Percentiles rank a stretch among this genome's conserved stretches.
phyloP scores from a whole-genome alignment of 2,113 vertebrate species.

The Philantomba maxwellii region DNA sequence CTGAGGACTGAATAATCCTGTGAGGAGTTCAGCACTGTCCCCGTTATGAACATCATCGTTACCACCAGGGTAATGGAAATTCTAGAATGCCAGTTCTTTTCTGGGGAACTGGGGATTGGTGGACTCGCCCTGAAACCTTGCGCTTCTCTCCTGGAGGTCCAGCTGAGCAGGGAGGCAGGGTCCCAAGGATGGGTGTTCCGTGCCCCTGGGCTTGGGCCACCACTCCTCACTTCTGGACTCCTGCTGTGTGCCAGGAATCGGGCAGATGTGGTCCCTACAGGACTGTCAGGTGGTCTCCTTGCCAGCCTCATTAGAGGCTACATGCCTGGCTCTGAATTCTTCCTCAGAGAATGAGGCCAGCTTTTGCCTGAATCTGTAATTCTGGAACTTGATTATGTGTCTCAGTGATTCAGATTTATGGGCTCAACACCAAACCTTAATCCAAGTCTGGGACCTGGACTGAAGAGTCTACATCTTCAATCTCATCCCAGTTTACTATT shows the following conservation, averaged over 20 bases:
- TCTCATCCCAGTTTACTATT: neutral
- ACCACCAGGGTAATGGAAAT: neutral
- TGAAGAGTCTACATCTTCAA: neutral
- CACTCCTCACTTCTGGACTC: neutral
- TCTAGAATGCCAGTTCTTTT: neutral
- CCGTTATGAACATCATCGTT: accelerated
- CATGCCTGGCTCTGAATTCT: neutral
- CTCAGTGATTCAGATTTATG: neutral
- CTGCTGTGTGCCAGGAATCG: neutral
- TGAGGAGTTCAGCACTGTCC: neutral
- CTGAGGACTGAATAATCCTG: too few species aligned
- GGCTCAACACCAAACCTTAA: neutral
- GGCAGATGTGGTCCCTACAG: neutral
- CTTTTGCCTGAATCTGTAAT: neutral
- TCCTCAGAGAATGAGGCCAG: neutral
- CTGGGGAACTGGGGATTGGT: neutral
- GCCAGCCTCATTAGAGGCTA: neutral
- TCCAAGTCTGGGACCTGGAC: neutral
- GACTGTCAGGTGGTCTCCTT: neutral
- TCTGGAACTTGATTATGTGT: neutral
- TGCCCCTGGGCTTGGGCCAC: accelerated
- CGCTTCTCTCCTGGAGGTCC: neutral
- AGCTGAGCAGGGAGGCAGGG: neutral
- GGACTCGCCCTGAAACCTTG: neutral
- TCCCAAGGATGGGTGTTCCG: neutral